Evolutionary conservation across 2,888 invertebrate genomes (phyloP).

Genomic region (Xestia ashworthii): DNA sequence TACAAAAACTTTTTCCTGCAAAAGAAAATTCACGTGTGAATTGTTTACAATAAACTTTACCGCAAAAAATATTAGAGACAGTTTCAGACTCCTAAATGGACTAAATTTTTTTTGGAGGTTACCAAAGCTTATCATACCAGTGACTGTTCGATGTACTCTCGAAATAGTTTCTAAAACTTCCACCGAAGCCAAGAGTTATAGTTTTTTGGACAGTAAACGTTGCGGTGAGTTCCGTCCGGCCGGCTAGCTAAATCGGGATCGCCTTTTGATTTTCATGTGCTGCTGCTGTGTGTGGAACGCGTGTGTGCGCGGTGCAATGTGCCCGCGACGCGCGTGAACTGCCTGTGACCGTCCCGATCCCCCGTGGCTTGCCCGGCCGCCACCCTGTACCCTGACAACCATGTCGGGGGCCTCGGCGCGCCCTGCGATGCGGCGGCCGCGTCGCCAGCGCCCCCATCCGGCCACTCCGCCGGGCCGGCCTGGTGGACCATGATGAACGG

Average conservation of each 20-base stretch:
- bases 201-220: constrained; percentile 74
- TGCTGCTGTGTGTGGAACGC: constrained; percentile 86
- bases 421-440: constrained; percentile 93
- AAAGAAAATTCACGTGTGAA: constrained; percentile 69
- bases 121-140: constrained; percentile 80
- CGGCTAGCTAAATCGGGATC: constrained; percentile 89
- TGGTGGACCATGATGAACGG: constrained; percentile 96
- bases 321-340: constrained; percentile 89
- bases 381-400: constrained; percentile 95
- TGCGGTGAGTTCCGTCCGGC: constrained; percentile 83
- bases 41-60: constrained; percentile 61
- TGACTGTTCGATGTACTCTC: constrained; percentile 78
- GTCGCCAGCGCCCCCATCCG: constrained; percentile 95
- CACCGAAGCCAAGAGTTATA: constrained; percentile 56
- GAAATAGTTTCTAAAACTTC: constrained; percentile 66
- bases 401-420: constrained; percentile 92
- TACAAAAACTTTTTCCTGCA: constrained; percentile 63
- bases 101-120: constrained; percentile 71
- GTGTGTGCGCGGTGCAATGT: constrained; percentile 89
- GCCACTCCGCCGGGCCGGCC: constrained; percentile 95
- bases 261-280: constrained; percentile 90
- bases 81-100: constrained; percentile 66
- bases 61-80: constrained; percentile 63
- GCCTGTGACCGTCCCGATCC: constrained; percentile 87
- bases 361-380: constrained; percentile 95